phyloP scores from a whole-genome alignment of 1,140 invertebrate species.

The Leptinotarsa lineolata region DNA sequence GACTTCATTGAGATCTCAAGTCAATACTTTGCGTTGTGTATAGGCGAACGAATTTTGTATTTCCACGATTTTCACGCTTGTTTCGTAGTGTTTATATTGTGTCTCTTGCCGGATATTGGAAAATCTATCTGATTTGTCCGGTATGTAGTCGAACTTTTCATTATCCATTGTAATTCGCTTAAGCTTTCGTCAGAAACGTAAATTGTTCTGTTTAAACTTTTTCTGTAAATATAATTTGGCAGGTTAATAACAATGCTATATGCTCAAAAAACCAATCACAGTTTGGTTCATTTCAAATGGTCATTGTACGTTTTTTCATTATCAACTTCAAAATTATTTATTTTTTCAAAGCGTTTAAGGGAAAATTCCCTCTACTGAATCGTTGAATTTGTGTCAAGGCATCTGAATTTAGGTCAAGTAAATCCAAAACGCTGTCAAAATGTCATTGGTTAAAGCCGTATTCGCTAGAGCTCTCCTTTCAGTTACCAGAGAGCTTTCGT shows the following conservation, averaged over 20 bases:
- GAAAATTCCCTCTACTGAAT: neutral
- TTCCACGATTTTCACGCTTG: constrained; percentile 30
- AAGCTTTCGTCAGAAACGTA: no score
- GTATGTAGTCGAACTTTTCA: constrained; percentile 30
- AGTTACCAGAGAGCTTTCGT: neutral
- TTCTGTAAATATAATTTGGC: neutral
- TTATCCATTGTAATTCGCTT: neutral
- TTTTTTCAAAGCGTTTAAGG: no score
- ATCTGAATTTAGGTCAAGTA: constrained; percentile 34
- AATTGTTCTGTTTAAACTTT: no score
- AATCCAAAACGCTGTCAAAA: constrained; percentile 16
- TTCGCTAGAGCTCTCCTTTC: constrained; percentile 9
- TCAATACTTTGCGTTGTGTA: constrained; percentile 39
- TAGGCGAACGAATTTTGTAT: constrained; percentile 37
- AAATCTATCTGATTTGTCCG: constrained; percentile 24
- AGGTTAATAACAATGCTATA: neutral
- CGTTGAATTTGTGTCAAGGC: constrained; percentile 29
- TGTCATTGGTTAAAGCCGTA: constrained; percentile 3
- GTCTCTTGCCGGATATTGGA: constrained; percentile 33
- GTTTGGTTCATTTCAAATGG: no score
- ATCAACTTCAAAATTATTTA: no score
- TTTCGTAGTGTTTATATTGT: constrained; percentile 33
- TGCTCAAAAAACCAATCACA: no score
- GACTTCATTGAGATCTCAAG: constrained; percentile 37
- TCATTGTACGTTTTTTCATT: no score